A percentile compares a stretch with the other conserved stretches of the same genome.
These are phyloP conservation scores for Belgica antarctica DNA, from an alignment of 2,888 invertebrate genomes.

Conservation along the genomic window DNA sequence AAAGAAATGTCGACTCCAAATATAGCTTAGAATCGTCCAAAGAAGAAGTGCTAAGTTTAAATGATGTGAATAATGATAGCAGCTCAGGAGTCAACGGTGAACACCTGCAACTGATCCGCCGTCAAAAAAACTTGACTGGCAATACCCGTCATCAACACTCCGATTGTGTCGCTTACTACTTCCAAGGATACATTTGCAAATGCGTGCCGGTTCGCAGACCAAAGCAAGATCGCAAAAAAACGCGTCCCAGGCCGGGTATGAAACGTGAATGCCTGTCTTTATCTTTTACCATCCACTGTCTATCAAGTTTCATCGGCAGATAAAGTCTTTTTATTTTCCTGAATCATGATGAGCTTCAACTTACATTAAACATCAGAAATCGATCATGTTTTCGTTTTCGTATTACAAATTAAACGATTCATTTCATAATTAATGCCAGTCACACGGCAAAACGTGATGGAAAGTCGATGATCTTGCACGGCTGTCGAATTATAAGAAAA, in stretches of 20 bases:
- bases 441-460: constrained; percentile 19
- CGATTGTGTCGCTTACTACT: neutral
- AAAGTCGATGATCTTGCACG: constrained; percentile 25
- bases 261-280: too few species aligned
- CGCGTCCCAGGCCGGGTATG: neutral
- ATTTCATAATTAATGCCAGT: constrained; percentile 22
- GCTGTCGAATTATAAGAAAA: constrained; percentile 20
- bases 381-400: constrained; percentile 8
- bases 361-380: neutral
- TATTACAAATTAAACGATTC: neutral
- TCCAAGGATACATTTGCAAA: neutral
- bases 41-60: too few species aligned
- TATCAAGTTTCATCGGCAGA: constrained; percentile 8
- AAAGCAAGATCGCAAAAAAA: too few species aligned
- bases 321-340: constrained; percentile 12
- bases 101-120: too few species aligned
- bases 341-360: neutral
- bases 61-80: too few species aligned
- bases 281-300: neutral
- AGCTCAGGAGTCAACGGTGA: too few species aligned
- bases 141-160: neutral
- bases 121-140: too few species aligned
- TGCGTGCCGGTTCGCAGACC: neutral
- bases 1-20: neutral
- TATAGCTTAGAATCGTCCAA: too few species aligned